These are phyloP conservation scores for Cactoblastis cactorum DNA, from an alignment of 2,888 invertebrate species.

Conservation along the genomic window DNA sequence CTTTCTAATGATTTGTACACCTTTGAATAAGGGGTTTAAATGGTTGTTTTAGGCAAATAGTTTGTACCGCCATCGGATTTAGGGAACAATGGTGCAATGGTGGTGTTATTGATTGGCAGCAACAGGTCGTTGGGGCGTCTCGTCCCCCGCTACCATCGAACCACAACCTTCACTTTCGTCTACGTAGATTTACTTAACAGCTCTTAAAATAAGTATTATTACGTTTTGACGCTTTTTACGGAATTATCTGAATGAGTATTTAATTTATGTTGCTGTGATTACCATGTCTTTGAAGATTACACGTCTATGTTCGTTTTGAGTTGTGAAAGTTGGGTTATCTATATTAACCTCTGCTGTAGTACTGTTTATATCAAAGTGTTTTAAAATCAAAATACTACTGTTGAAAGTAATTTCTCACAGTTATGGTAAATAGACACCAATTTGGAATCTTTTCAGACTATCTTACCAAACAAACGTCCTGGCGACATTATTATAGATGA, in stretches of 20 bases:
- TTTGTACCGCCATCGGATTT: slow-evolving; percentile 35
- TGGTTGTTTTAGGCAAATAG: slow-evolving; percentile 34
- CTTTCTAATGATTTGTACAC: slow-evolving; percentile 10
- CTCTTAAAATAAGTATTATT: slow-evolving; percentile 12
- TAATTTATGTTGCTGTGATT: neutral
- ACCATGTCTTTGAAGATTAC: neutral
- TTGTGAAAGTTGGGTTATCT: neutral
- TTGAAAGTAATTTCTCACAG: no score
- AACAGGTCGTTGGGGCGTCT: slow-evolving; percentile 70
- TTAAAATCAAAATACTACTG: no score
- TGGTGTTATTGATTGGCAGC: slow-evolving; percentile 71
- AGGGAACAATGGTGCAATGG: slow-evolving; percentile 61
- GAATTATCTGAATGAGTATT: neutral
- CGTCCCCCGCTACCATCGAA: slow-evolving; percentile 49
- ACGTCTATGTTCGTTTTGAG: no score
- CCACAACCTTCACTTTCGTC: slow-evolving; percentile 53
- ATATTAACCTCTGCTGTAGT: no score
- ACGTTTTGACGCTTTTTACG: neutral
- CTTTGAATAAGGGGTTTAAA: slow-evolving; percentile 23
- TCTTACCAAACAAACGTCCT: no score
- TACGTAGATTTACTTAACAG: slow-evolving; percentile 36
- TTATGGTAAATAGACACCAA: no score
- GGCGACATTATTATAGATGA: no score
- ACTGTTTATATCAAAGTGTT: no score
- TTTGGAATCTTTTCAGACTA: no score